A percentile compares a stretch with the other conserved stretches of the same genome.
These are phyloP conservation scores for Nesometra sesokonis DNA, from an alignment of 35 echinoderm and acorn worm species.

Conservation along the genomic window DNA sequence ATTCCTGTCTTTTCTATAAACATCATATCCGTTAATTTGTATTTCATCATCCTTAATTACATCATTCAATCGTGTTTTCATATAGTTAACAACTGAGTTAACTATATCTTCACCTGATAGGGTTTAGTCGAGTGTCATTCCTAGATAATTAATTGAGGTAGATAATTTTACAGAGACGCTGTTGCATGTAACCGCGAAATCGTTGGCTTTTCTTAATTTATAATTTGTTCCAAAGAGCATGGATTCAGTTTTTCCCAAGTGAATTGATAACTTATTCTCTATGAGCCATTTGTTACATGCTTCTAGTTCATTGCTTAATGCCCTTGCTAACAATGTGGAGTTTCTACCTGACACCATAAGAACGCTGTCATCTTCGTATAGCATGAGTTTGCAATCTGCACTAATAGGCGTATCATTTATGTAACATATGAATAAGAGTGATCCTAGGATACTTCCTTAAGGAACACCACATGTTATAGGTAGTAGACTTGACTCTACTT, in stretches of 20 bases:
- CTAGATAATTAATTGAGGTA: no score
- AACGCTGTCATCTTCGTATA: constrained; percentile 20
- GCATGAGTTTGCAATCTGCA: constrained; percentile 8
- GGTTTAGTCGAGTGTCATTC: no score
- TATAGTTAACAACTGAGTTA: no score
- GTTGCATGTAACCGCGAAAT: no score
- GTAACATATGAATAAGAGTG: constrained; percentile 19
- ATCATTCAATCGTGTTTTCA: no score
- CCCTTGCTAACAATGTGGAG: not conserved
- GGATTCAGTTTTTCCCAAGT: constrained; percentile 5
- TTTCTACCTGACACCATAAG: constrained; percentile 6
- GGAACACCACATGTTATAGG: constrained; percentile 10
- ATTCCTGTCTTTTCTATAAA: no score
- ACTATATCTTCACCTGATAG: no score
- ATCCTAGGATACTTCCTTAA: constrained; percentile 15
- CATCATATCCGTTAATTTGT: no score
- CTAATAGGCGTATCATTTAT: constrained; percentile 19
- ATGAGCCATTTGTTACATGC: constrained; percentile 9
- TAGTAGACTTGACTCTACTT: constrained; percentile 8
- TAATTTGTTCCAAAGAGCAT: constrained; percentile 8
- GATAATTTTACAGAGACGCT: no score
- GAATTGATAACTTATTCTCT: constrained; percentile 22
- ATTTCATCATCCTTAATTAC: no score
- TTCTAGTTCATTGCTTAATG: not conserved
- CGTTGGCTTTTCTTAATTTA: not conserved